Percentiles rank a stretch among this genome's conserved stretches.
These are phyloP conservation scores for Euthynnus affinis DNA, from an alignment of 2,797 vertebrate genomes.

Conservation along the genomic window DNA sequence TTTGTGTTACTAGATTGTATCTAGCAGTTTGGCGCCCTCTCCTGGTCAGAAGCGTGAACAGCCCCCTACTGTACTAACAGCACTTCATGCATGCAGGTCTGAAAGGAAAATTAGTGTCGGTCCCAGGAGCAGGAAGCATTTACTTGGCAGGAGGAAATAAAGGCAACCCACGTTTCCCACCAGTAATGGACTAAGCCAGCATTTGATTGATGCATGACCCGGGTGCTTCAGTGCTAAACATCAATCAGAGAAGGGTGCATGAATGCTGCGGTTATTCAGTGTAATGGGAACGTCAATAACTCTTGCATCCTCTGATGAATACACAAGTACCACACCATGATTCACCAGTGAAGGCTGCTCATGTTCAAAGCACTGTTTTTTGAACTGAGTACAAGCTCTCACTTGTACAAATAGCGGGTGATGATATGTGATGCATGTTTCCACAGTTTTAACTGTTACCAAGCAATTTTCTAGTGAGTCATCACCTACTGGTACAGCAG, in stretches of 20 bases:
- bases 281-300: constrained; percentile 69
- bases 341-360: constrained; percentile 54
- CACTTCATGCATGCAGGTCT: constrained; percentile 3
- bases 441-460: background rate
- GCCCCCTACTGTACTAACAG: background rate
- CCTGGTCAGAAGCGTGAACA: constrained; percentile 30
- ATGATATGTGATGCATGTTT: constrained; percentile 5
- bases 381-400: constrained; percentile 31
- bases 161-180: constrained; percentile 41
- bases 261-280: constrained; percentile 57
- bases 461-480: constrained; percentile 7
- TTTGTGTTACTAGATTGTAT: background rate
- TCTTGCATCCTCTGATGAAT: constrained; percentile 57
- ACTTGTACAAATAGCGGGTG: constrained; percentile 33
- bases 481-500: background rate
- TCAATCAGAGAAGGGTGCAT: constrained; percentile 46
- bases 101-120: constrained; percentile 11
- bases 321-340: constrained; percentile 37
- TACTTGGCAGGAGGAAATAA: constrained; percentile 41
- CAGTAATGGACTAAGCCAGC: constrained; percentile 30
- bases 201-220: constrained; percentile 59
- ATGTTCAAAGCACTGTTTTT: constrained; percentile 50
- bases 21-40: constrained; percentile 53
- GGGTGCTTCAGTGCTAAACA: constrained; percentile 32
- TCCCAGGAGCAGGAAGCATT: constrained; percentile 37